A percentile compares a stretch with the other conserved stretches of the same genome.
phyloP scores from a whole-genome alignment of 2,888 invertebrate genomes.

The Dione vanillae region DNA sequence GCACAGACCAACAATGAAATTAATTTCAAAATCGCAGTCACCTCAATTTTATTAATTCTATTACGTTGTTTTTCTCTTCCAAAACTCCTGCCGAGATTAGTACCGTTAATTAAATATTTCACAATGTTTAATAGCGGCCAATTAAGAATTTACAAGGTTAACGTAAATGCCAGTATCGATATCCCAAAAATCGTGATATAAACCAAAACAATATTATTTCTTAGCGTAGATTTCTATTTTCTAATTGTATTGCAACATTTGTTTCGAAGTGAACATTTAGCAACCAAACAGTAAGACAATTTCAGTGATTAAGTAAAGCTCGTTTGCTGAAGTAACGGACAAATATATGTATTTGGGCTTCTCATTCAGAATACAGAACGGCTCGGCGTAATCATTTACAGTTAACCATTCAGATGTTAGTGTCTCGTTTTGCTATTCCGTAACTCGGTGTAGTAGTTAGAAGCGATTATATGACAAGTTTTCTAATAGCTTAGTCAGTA shows the following conservation, averaged over 20 bases:
- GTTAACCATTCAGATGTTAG: slow-evolving; percentile 45
- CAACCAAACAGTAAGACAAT: slow-evolving; percentile 32
- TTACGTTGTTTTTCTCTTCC: slow-evolving; percentile 3
- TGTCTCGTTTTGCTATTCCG: slow-evolving; percentile 39
- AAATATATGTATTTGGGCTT: slow-evolving; percentile 47
- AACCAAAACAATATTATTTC: not conserved
- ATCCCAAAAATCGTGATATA: slow-evolving; percentile 10
- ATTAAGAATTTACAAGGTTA: slow-evolving; percentile 17
- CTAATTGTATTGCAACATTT: slow-evolving; percentile 26
- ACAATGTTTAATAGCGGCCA: not conserved
- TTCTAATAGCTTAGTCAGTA: slow-evolving; percentile 33
- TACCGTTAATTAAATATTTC: slow-evolving; percentile 7
- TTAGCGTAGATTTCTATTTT: slow-evolving; percentile 15
- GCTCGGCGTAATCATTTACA: slow-evolving; percentile 44
- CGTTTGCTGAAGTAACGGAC: slow-evolving; percentile 40
- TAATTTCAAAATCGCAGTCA: slow-evolving; percentile 1
- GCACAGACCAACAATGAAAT: not conserved
- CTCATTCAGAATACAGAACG: slow-evolving; percentile 40
- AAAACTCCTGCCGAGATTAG: not conserved
- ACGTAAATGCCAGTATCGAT: not conserved
- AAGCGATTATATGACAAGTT: slow-evolving; percentile 38
- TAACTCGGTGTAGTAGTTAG: slow-evolving; percentile 33
- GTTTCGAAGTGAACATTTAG: slow-evolving; percentile 36
- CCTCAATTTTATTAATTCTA: slow-evolving; percentile 14
- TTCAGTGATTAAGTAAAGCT: slow-evolving; percentile 40